Base-by-base conservation (phyloP, 2,113 vertebrate species). In the Aegithalos caudatus region DNA sequence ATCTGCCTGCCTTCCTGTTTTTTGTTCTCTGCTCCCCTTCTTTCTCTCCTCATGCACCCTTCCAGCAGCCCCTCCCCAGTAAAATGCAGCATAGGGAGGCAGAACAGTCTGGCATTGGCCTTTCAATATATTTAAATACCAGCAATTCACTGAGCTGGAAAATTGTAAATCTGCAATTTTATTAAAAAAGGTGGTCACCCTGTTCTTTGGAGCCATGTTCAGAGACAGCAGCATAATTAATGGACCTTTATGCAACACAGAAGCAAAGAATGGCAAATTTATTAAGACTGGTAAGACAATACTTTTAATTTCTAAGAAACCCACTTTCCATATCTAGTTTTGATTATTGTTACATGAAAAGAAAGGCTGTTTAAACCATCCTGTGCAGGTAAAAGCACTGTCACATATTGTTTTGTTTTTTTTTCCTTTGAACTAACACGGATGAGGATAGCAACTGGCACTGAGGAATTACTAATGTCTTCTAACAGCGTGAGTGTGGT, bases 91-190 rank as follows among this genome's bases (percentile, higher is more conserved):
- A 94, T 28, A 64, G 29, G 38, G 40, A 95, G 24, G 37, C 56
- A 82, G 61, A 86, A 33, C 53, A 90, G 31, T 51, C 92, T 87
- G 33, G 56, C n/a, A 35, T 10, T 71, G 56, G 81, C 73, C 81
- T 96, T 91, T 94, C 80, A 80, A 81, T 96, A 60, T 88, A 95
- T 97, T 97, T 95, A 96, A 97, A 94, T 61, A 90, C 64, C 84
- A 92, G 37, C 72, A 86, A 96, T 84, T 95, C 95, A 97, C 53
- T 96, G 94, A 97, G 83, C 94, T 96, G 95, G 94, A 96, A 97
- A 97, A 97, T 97, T 95, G 81, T 96, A 94, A 96, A 97, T 96
- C 82, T 94, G 78, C 88, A 95, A 92, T 96, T 97, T 95, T 96
- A 91, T 97, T 97, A 81, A 56, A 88, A 96, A 95, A 94, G 91